Evolutionary conservation across 1,140 invertebrate genomes (phyloP), one percentile per base, ranked within the genome.

Genomic region (Ooceraea biroi): DNA sequence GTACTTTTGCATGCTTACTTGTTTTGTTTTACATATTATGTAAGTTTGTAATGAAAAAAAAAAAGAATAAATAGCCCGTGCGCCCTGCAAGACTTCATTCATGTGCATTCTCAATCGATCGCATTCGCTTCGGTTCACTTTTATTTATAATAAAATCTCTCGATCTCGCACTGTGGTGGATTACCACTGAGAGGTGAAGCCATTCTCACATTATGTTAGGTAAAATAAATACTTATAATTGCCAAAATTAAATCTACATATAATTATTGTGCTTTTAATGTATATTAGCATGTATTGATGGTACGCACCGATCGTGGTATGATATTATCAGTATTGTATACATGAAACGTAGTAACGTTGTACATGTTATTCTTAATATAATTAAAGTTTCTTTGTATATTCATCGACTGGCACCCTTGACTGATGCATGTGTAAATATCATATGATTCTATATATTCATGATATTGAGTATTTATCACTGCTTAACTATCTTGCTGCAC

Each of bases 41-140:
- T 80, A 80, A 80, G 76, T 80, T 80, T 80, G 76, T 80, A 71
- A 80, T 46, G 44, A 71, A 44, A 22, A n/a, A 68, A 48, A 68
- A 44, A 27, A 48, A 48, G 46, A 77, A 80, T 80, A 80, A 80
- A 80, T 57, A 71, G 65, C 65, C 41, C 76, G 52, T 80, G 65
- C 50, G 65, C 36, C 50, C 65, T 71, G 48, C 48, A 80, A 71
- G 25, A 80, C 3, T 58, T 46, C 41, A 0, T 76, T 22, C 58
- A 36, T n/a, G 44, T 76, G 25, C 65, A 80, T 71, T 69, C 36
- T 78, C 60, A 2, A 10, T 25, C 22, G 55, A 57, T 10, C 22
- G 3, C 66, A 25, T 5, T 61, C 22, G 61, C n/a, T 30, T 61
- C 4, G 46, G 22, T 63, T 63, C 11, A 27, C 50, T 52, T 69